Base-by-base conservation (phyloP, 1,140 invertebrate genomes). In the Drusus annulatus region DNA sequence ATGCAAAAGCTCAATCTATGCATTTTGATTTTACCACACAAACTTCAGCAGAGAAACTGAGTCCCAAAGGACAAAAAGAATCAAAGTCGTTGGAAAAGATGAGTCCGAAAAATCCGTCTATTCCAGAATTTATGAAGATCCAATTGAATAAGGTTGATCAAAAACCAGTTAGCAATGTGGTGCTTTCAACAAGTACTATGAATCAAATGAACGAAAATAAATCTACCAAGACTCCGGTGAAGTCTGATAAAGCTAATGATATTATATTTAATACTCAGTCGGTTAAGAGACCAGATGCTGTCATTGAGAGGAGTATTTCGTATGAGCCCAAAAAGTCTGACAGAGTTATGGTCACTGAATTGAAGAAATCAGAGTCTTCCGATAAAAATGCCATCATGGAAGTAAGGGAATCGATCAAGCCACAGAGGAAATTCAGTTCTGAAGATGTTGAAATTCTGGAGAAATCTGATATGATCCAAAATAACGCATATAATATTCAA, bases 41-140 rank as follows among this genome's bases (percentile, higher is more conserved):
- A 1, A 89, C 87, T 56, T 86, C 87, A 79, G 85, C 88, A 6
- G 89, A 89, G 82, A 88, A 87, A 80, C 87, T 88, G 76, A 81
- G 81, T 56, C 85, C 82, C 6, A 84, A 84, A 1, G 69, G 73
- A 73, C 63, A 84, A 28, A 90, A 87, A 85, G 83, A 84, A 13
- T 84, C 84, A 52, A 89, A 89, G 83, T 87, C 84, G 78, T 87
- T 89, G 63, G 89, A 90, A 77, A 89, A 88, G 83, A 85, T 86
- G 51, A 88, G 87, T 83, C 68, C 85, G 19, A 85, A 83, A 19
- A 84, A 78, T 51, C 63, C 86, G 13, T 85, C 86, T 31, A 89
- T 93, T n/a, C 93, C 93, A 1, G 93, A 94, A 86, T 94, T 94
- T 85, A 87, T 94, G 82, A 91, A 93, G 82, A 92, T 94, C 65